Evolutionary conservation across 2,113 vertebrate species (phyloP).

Genomic region (Plectropomus leopardus): DNA sequence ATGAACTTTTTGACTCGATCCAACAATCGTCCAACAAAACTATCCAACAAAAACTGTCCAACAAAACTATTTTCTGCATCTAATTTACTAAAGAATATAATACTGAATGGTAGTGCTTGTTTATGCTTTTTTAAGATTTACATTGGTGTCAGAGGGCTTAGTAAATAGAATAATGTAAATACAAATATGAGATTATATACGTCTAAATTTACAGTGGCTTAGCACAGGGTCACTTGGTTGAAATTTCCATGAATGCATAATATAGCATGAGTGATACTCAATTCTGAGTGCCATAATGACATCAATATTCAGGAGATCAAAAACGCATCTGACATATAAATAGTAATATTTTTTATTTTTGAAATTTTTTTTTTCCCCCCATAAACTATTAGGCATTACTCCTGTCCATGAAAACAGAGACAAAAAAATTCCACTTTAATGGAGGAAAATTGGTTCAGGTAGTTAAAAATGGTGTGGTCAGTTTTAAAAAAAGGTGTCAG

Average conservation of each 20-base stretch:
- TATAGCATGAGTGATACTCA: background rate
- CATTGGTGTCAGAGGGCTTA: background rate
- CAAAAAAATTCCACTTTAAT: background rate
- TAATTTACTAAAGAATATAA: background rate
- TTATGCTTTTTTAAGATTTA: background rate
- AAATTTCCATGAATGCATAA: too few relatives aligned
- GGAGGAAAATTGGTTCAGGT: background rate
- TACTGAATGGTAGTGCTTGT: background rate
- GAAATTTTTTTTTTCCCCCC: too few relatives aligned
- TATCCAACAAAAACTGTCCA: too few relatives aligned
- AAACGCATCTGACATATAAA: too few relatives aligned
- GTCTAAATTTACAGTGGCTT: too few relatives aligned
- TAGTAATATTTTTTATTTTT: too few relatives aligned
- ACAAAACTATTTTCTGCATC: background rate
- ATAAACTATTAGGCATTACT: background rate
- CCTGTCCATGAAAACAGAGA: too few relatives aligned
- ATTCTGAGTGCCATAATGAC: too few relatives aligned
- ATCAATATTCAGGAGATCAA: too few relatives aligned
- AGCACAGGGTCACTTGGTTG: too few relatives aligned
- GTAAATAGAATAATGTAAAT: background rate
- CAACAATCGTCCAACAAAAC: background rate
- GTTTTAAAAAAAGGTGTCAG: background rate
- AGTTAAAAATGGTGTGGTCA: too few relatives aligned
- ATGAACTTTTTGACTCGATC: constrained; percentile 1
- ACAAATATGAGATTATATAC: too few relatives aligned